Evolutionary conservation across 1,140 invertebrate genomes (phyloP).

Genomic region (Listronotus oregonensis): DNA sequence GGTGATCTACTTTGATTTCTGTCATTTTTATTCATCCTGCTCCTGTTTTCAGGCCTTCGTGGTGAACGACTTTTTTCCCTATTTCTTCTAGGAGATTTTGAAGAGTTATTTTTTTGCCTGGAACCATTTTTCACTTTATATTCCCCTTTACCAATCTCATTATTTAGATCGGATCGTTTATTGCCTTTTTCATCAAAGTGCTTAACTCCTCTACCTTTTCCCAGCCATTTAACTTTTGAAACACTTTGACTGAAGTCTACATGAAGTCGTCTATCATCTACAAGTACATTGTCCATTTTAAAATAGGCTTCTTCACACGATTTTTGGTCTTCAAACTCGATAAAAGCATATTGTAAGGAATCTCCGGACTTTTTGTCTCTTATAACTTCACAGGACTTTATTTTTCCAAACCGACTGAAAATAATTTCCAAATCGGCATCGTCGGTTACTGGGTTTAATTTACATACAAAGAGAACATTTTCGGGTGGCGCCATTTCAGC

Average conservation of each 20-base stretch:
- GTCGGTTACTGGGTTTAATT: conserved; percentile 98
- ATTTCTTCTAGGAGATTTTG: no score
- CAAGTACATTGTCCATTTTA: conserved; percentile 99
- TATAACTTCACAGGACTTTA: conserved; percentile 96
- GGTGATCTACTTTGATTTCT: conserved; percentile 16
- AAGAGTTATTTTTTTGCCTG: neutral
- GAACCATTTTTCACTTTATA: conserved; percentile 30
- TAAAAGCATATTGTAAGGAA: conserved; percentile 98
- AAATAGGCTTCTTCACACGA: conserved; percentile 98
- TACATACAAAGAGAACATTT: conserved; percentile 99
- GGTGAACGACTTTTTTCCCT: no score
- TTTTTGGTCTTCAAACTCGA: conserved; percentile 95
- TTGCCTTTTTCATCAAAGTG: conserved; percentile 53
- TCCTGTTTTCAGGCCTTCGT: neutral
- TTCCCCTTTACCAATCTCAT: conserved; percentile 41
- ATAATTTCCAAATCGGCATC: conserved; percentile 98
- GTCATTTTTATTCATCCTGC: neutral
- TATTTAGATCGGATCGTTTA: conserved; percentile 26
- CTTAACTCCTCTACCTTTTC: conserved; percentile 77
- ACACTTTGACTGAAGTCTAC: conserved; percentile 99
- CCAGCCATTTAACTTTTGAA: conserved; percentile 86
- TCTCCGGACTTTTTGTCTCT: conserved; percentile 90
- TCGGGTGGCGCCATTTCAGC: conserved; percentile 97
- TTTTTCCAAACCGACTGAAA: conserved; percentile 95
- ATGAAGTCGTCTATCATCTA: conserved; percentile 98